A percentile compares a stretch with the other conserved stretches of the same genome.
phyloP scores from a whole-genome alignment of 2,797 vertebrate genomes.

The Catharus ustulatus region DNA sequence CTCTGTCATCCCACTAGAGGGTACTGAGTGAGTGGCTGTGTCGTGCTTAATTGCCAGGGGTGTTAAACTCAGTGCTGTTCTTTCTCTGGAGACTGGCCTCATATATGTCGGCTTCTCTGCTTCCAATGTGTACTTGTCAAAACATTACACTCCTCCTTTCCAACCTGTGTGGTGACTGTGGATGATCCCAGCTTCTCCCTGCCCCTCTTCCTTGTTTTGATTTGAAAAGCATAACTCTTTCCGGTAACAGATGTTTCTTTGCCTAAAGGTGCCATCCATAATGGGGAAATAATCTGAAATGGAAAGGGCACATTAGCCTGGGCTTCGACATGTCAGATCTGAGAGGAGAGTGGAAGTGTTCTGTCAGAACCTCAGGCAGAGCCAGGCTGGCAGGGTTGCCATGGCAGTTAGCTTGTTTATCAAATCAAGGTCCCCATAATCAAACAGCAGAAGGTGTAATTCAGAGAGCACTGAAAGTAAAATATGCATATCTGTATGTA shows the following conservation, averaged over 20 bases:
- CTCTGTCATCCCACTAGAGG: too few species aligned
- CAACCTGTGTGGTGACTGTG: not conserved
- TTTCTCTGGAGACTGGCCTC: not conserved
- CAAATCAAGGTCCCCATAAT: slow-evolving; percentile 3
- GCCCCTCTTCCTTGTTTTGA: not conserved
- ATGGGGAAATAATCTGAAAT: slow-evolving; percentile 19
- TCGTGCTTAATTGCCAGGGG: not conserved
- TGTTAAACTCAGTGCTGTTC: not conserved
- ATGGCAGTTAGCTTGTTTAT: slow-evolving; percentile 53
- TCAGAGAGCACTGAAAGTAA: not conserved
- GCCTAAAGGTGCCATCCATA: not conserved
- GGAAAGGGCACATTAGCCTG: not conserved
- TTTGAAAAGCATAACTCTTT: not conserved
- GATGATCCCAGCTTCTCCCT: not conserved
- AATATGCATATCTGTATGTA: not conserved
- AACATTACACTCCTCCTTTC: not conserved
- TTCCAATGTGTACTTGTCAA: not conserved
- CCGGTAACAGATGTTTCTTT: not conserved
- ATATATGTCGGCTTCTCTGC: not conserved
- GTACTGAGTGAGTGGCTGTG: not conserved
- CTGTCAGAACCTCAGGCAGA: slow-evolving; percentile 4
- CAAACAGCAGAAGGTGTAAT: slow-evolving; percentile 27
- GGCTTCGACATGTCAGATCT: slow-evolving; percentile 3
- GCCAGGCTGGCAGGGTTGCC: slow-evolving; percentile 21
- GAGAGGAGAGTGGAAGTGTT: slow-evolving; percentile 4